Conservation (phyloP, 2,888 invertebrate genomes). For the Stictocephala bisonia region DNA sequence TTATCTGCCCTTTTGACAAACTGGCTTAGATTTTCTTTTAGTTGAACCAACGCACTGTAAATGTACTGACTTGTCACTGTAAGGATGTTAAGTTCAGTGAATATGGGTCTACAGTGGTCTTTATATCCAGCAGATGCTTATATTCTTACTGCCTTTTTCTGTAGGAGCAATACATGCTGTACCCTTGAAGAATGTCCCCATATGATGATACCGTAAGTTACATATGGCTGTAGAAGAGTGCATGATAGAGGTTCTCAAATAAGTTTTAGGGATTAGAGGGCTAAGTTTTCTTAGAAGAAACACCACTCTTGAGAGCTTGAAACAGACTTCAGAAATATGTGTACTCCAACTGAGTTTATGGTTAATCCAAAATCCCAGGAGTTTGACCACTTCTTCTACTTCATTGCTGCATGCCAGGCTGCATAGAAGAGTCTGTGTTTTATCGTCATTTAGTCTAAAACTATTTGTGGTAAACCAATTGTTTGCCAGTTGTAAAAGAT, state of each 20-base stretch:
- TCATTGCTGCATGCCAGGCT: neutral
- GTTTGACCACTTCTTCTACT: neutral
- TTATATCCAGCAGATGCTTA: neutral
- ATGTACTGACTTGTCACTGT: too few relatives aligned
- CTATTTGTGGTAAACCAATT: neutral
- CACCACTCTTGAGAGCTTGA: neutral
- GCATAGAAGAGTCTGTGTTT: neutral
- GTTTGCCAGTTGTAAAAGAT: neutral
- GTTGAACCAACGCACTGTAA: too few relatives aligned
- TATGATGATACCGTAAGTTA: neutral
- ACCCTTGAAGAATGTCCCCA: too few relatives aligned
- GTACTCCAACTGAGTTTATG: neutral
- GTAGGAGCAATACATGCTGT: too few relatives aligned
- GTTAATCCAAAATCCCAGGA: neutral
- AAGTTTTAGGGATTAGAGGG: neutral
- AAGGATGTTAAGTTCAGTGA: too few relatives aligned
- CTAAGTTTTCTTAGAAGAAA: neutral
- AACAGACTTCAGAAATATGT: neutral
- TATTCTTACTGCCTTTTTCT: neutral
- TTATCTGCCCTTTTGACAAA: too few relatives aligned
- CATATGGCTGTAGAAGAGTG: neutral
- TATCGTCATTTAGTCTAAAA: neutral
- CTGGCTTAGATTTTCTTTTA: too few relatives aligned
- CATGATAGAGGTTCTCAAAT: too few relatives aligned
- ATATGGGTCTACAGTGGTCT: neutral